A percentile compares a stretch with the other conserved stretches of the same genome.
phyloP scores from a whole-genome alignment of 2,113 vertebrate species.

The Periophthalmodon schlosseri region DNA sequence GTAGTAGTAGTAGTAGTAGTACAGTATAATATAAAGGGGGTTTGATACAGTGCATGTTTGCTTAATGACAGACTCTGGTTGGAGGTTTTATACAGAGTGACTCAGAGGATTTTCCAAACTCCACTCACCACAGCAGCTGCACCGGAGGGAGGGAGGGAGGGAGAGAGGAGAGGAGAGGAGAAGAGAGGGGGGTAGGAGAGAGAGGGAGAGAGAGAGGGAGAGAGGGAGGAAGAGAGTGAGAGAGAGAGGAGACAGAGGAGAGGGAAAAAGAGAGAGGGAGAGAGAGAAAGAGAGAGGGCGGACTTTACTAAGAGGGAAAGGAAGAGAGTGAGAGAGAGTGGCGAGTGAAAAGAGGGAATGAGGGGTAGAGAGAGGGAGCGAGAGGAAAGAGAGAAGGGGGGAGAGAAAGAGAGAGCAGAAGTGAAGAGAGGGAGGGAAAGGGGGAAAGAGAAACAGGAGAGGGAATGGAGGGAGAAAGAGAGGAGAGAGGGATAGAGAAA shows the following conservation, averaged over 20 bases:
- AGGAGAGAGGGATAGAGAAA: too few species aligned
- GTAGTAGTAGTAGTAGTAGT: too few species aligned
- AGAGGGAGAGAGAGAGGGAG: background rate
- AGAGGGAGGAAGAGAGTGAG: too few species aligned
- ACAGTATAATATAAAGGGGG: too few species aligned
- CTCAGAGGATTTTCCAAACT: background rate
- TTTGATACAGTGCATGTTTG: too few species aligned
- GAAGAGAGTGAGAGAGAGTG: background rate
- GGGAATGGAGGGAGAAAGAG: too few species aligned
- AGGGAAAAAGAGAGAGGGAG: background rate
- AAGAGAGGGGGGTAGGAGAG: background rate
- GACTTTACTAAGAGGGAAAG: background rate
- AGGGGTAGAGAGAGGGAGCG: background rate
- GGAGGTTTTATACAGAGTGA: background rate
- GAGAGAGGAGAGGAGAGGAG: background rate
- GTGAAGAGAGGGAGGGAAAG: background rate
- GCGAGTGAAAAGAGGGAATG: background rate
- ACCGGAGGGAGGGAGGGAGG: background rate
- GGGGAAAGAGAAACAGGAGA: background rate
- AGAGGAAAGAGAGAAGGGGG: background rate
- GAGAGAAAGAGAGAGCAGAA: background rate
- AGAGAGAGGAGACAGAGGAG: background rate
- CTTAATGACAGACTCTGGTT: too few species aligned
- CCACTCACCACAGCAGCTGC: background rate
- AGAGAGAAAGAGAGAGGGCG: background rate